These are phyloP conservation scores for Dendrolimus pini DNA, from an alignment of 2,888 invertebrate genomes.

Conservation along the genomic window DNA sequence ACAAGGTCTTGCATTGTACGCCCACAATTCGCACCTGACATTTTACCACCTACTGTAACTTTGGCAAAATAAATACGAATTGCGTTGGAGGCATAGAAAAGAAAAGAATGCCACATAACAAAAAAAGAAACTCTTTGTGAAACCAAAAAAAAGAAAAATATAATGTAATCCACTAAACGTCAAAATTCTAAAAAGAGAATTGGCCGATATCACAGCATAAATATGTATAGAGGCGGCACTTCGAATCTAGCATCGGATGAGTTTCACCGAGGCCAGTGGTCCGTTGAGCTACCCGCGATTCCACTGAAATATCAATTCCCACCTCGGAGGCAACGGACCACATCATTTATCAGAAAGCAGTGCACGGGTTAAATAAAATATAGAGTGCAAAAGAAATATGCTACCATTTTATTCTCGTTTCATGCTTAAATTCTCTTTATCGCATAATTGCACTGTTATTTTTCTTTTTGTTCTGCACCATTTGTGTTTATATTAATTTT, in stretches of 20 bases:
- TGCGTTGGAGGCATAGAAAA: too few species aligned
- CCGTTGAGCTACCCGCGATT: conserved; percentile 14
- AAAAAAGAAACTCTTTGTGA: too few species aligned
- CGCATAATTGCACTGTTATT: too few species aligned
- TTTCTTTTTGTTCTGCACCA: too few species aligned
- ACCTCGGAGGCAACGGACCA: conserved; percentile 39
- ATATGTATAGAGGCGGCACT: conserved; percentile 2
- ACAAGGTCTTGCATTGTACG: too few species aligned
- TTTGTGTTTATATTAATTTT: too few species aligned
- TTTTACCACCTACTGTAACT: too few species aligned
- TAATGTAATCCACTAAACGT: too few species aligned
- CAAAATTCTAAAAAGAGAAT: neutral
- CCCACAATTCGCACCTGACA: too few species aligned
- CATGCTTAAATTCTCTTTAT: neutral
- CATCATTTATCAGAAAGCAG: conserved; percentile 48
- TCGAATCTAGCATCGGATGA: neutral
- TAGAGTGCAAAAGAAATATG: conserved; percentile 14
- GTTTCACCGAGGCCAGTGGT: neutral
- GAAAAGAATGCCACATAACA: too few species aligned
- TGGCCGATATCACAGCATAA: neutral
- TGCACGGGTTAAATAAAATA: conserved; percentile 36
- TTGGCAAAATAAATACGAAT: too few species aligned
- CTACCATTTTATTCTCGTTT: neutral
- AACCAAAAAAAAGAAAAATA: too few species aligned
- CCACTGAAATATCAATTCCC: conserved; percentile 66